Base-by-base conservation (phyloP, 1,140 invertebrate species). In the Aleiodes sp. region DNA sequence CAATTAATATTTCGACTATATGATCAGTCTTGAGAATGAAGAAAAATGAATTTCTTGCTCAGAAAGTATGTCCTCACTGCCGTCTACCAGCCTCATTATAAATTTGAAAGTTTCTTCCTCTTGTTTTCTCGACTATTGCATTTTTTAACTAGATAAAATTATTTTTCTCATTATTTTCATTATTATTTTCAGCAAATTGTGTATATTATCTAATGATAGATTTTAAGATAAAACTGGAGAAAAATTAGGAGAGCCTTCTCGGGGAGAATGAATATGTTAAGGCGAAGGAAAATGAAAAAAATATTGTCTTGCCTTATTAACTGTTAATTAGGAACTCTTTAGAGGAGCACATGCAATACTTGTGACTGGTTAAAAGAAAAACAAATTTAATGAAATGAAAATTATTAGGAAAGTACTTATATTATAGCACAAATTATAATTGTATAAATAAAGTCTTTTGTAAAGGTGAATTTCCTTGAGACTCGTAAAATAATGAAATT, bases 241-340 rank as follows among this genome's bases (percentile, higher is more conserved):
- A 16, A 43, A 43, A 43, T 43, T n/a, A 16, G 7, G 39, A 43
- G 39, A 43, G 37, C 37, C 9, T 75, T 64, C 4, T 16, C 63
- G 8, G 39, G 65, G 35, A 16, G 43, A 68, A 71, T 67, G 21
- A 28, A 31, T 12, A 73, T 35, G 19, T 33, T 24, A 39, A 67
- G 62, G 31, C 29, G 28, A 52, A 65, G 39, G 41, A n/a, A 57
- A 70, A 62, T 43, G 33, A 46, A 39, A 39, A 66, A 70, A 69
- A 70, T 41, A 65, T 52, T 71, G 67, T 70, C 71, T 73, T 74
- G 75, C 75, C 75, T 76, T 76, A 75, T 72, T 70, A 71, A 73
- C 68, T 65, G 65, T 72, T 64, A 41, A 24, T 61, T 69, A 69
- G 65, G 35, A 29, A 70, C 19, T 1, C 43, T 29, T 65, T 60